Evolutionary conservation across 2,888 invertebrate species (phyloP), one percentile per base, ranked within the genome.

Genomic region (Entomobrya multifasciata): DNA sequence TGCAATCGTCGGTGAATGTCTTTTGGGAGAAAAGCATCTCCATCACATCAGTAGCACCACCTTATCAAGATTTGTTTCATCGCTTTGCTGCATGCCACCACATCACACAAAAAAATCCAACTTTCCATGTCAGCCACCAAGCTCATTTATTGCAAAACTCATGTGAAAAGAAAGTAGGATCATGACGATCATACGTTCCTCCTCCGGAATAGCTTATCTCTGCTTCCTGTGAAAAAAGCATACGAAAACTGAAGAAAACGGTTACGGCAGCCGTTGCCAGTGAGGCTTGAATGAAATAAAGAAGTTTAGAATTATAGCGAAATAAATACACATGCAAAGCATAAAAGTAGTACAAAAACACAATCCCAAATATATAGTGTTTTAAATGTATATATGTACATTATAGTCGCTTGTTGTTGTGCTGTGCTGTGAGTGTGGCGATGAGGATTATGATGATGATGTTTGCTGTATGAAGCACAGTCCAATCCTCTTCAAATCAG

Each of bases 31-130:
- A 47, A 44, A 47, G 47, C 8, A 70, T 20, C 47, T 22, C 13
- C 22, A 44, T 20, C 70, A 52, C 22, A 44, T 20, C 70, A 52
- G 11, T 2, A 72, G 49, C 72, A 72, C 30, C 60, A 55, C 67
- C 30, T 76, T 65, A 76, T 83, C 82, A 65, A 83, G 76, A 83
- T 83, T 83, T 83, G 74, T 76, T 83, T 76, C 82, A 76, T 62
- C 74, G 65, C 15, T 20, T 76, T 62, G 74, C 82, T 62, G 74
- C 82, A 65, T 83, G 82, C 36, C 76, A 47, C 25, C 74, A 30
- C 49, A 72, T 27, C 15, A 49, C 49, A 13, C 5, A 27, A 49
- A 76, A 70, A 83, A 76, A 83, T 65, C 8, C 36, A 76, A 25
- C 76, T 49, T 60, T 76, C 41, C 41, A 17, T 76, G 74, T 76